Evolutionary conservation across 2,797 vertebrate genomes (phyloP).

Genomic region (Enoplosus armatus): DNA sequence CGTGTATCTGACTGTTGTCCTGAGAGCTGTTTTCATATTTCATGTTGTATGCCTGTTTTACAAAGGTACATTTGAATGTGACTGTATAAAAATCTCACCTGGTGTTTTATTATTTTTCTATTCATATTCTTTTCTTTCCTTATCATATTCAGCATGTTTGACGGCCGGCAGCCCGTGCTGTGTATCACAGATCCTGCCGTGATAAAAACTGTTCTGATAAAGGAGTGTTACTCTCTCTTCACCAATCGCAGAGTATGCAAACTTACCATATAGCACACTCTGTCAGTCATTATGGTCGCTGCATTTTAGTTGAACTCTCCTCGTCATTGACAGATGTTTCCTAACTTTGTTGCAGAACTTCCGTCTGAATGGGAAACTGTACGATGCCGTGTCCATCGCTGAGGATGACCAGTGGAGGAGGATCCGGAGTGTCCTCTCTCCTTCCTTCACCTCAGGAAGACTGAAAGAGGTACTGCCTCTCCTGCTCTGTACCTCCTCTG

Average conservation of each 20-base stretch:
- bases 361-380: conserved; percentile 77
- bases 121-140: conserved; percentile 29
- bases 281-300: background rate
- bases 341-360: conserved; percentile 75
- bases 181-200: conserved; percentile 81
- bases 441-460: conserved; percentile 87
- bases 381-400: conserved; percentile 68
- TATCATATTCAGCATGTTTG: conserved; percentile 77
- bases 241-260: conserved; percentile 84
- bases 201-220: conserved; percentile 85
- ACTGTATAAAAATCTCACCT: background rate
- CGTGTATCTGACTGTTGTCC: background rate
- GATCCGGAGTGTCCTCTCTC: conserved; percentile 85
- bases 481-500: background rate
- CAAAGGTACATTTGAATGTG: background rate
- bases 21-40: no score
- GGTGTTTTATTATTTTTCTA: background rate
- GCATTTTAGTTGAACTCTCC: background rate
- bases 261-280: background rate
- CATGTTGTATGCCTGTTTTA: background rate
- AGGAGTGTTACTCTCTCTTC: conserved; percentile 87
- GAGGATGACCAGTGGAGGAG: conserved; percentile 87
- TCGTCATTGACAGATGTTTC: background rate
- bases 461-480: conserved; percentile 84
- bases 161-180: conserved; percentile 84